Evolutionary conservation across 35 echinoderm and acorn worm species (phyloP), one percentile per base, ranked within the genome.

Genomic region (Chiridota heheva): DNA sequence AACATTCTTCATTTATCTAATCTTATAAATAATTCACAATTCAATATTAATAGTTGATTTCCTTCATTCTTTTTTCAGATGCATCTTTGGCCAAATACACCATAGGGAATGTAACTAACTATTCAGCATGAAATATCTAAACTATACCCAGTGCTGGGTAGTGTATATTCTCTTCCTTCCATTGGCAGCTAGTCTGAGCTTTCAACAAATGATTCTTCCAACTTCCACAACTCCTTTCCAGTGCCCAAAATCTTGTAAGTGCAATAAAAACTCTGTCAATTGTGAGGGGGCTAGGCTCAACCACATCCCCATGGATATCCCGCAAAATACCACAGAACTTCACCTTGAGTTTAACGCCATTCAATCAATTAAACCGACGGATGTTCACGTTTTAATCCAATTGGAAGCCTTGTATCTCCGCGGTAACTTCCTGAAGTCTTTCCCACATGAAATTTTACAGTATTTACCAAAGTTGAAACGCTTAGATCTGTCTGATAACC

Each of bases 401-500:
- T 36, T 91, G 29, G 68, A 73, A 55, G 82, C 77, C 66, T 48
- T 91, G 29, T 74, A 84, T 70, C 60, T 91, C 26, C 72, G 25
- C 35, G 73, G 60, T 16, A 91, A 91, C 73, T 36, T 55, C n/a
- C 34, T 91, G 25, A 40, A 28, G 15, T 35, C 42, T 30, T 30
- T 91, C 10, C 27, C 53, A 16, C 24, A 24, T 38, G 37, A 44
- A 29, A 43, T 68, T 28, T 37, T 46, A 40, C 16, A 30, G 4
- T 46, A 18, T 0, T 44, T 91, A 42, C 73, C 72, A 34, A 60
- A 42, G 26, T 70, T 86, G 59, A 18, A 53, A 78, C 8, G 41
- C 47, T 17, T 91, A 31, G 88, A 91, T 60, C 30, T 91, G 27
- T 86, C 77, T 58, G 42, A 51, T 15, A 91, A 91, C 45, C 44